Percentiles rank a stretch among this genome's conserved stretches.
These are phyloP conservation scores for Austrolebias charrua DNA, from an alignment of 2,797 vertebrate species.

Conservation along the genomic window DNA sequence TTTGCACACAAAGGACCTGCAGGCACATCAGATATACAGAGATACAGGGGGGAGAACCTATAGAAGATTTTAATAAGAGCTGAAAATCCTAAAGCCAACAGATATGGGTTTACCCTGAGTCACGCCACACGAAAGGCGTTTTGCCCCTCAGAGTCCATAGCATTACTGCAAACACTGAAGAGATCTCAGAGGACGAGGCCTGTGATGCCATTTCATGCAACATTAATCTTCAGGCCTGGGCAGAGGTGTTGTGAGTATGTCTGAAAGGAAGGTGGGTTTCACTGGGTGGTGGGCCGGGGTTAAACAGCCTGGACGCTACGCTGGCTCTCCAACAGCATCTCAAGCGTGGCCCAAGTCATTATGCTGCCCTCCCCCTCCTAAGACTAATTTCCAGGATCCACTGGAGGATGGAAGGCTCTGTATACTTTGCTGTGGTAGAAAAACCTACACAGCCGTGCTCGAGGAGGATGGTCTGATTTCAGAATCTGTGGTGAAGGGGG, in stretches of 20 bases:
- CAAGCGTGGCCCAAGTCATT: slow-evolving; percentile 71
- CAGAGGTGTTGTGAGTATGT: slow-evolving; percentile 41
- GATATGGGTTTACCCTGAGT: slow-evolving; percentile 31
- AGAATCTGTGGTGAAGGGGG: slow-evolving; percentile 43
- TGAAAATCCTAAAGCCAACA: slow-evolving; percentile 38
- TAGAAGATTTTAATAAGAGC: slow-evolving; percentile 36
- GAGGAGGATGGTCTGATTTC: slow-evolving; percentile 57
- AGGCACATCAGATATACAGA: slow-evolving; percentile 15
- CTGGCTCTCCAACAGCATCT: slow-evolving; percentile 60
- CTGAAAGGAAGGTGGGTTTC: slow-evolving; percentile 19
- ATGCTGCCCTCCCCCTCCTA: slow-evolving; percentile 40
- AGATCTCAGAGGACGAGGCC: slow-evolving; percentile 53
- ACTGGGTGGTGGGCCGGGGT: slow-evolving; percentile 44
- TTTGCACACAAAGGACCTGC: slow-evolving; percentile 4
- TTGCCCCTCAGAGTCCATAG: slow-evolving; percentile 35
- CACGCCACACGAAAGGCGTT: slow-evolving; percentile 23
- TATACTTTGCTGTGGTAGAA: slow-evolving; percentile 58
- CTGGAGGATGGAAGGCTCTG: slow-evolving; percentile 39
- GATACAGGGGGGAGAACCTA: slow-evolving; percentile 35
- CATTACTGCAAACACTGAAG: slow-evolving; percentile 49
- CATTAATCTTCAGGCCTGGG: slow-evolving; percentile 63
- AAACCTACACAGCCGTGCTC: slow-evolving; percentile 50
- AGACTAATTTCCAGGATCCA: slow-evolving; percentile 53
- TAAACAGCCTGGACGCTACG: slow-evolving; percentile 63
- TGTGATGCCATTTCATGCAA: slow-evolving; percentile 73